Conservation (phyloP, 1,140 invertebrate species). For the Drosophila lacteicornis region DNA sequence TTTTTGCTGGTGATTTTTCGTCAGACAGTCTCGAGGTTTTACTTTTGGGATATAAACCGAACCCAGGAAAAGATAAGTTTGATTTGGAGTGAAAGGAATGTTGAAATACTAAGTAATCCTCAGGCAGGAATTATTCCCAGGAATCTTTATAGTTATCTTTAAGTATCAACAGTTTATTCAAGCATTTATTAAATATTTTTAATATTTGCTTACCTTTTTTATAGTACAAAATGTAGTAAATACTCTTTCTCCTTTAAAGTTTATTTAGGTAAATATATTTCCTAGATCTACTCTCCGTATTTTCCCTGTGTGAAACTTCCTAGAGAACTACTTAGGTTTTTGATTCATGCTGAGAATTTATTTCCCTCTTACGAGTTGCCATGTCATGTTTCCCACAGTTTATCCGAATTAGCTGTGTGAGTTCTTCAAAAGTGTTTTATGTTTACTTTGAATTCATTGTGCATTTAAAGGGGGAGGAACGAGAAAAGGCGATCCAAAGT, state of each 20-base stretch:
- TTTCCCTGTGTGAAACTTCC: neutral
- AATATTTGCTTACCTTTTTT: neutral
- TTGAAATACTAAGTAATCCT: neutral
- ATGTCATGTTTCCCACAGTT: constrained; percentile 60
- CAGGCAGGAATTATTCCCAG: neutral
- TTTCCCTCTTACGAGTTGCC: neutral
- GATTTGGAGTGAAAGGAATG: neutral
- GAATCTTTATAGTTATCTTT: no score
- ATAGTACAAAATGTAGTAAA: neutral
- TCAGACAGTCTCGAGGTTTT: constrained; percentile 13
- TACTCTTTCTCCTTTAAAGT: neutral
- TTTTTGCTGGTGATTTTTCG: constrained; percentile 56
- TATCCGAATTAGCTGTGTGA: constrained; percentile 60
- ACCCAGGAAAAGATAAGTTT: neutral
- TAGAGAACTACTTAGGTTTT: constrained; percentile 6
- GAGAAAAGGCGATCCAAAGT: constrained; percentile 5
- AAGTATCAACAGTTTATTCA: no score
- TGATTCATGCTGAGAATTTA: constrained; percentile 12
- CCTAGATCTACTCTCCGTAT: neutral
- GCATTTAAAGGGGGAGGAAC: neutral
- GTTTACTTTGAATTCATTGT: constrained; percentile 57
- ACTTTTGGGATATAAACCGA: neutral
- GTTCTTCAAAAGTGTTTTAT: constrained; percentile 60
- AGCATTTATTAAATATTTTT: neutral
- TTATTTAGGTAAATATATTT: neutral